Base-by-base conservation (phyloP, 37 sponge, comb jelly and placozoan species). In the Theonella swinhoei region DNA sequence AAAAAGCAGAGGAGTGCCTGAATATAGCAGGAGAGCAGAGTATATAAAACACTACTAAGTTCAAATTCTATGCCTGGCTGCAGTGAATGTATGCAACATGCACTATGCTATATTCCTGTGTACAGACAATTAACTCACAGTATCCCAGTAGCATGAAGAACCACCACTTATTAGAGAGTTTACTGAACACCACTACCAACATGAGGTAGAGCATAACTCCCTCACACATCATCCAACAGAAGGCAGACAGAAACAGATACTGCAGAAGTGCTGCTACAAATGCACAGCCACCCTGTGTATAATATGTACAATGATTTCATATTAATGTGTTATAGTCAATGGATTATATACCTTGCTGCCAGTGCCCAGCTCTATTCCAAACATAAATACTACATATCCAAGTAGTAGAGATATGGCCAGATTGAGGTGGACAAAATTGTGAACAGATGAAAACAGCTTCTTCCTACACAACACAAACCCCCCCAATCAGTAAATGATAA, bases 221-320 rank as follows among this genome's bases (percentile, higher is more conserved):
- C 35, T 80, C 81, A 69, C 81, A 80, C 59, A 80, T 40, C 81
- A 80, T 80, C 81, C 81, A 80, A 33, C 38, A 36, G 70, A 80
- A 80, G 32, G 66, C 81, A 42, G 81, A 31, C 58, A 80, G 47
- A 59, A 80, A 80, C 30, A 80, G 37, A 58, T 80, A 80, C 32
- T 80, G 81, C 24, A 80, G 70, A 28, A 80, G 28, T 41, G 64
- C 81, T 37, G 81, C 68, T 58, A 80, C 58, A 43, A 69, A 30
- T 7, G 70, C 70, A 69, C 81, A 80, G 2, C 39, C 64, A 24
- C 65, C 66, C 81, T 80, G 17, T 47, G 14, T 14, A 47, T n/a
- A n/a, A n/a, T 47, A 17, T 47, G 54, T 47, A 47, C 14, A 14
- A 14, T 14, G 14, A 7, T 47, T 47, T 7, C 11, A 47, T 14